phyloP scores from a whole-genome alignment of 2,113 vertebrate species.

The Columba janthina region DNA sequence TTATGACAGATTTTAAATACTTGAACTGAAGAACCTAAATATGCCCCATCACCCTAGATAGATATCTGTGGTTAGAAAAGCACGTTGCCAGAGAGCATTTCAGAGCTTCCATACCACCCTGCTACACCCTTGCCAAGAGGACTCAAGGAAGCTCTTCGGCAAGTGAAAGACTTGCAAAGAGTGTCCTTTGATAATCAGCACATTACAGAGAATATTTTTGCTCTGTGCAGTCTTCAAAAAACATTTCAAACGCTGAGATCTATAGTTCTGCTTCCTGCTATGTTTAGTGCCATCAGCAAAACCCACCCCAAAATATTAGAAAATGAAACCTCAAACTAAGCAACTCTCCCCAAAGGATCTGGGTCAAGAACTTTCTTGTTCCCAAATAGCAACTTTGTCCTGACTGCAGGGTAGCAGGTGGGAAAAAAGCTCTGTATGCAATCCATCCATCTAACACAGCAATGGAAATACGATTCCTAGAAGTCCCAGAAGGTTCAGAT shows the following conservation, averaged over 20 bases:
- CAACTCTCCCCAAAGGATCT: neutral
- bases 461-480: neutral
- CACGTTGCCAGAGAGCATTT: neutral
- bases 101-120: neutral
- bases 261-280: neutral
- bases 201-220: neutral
- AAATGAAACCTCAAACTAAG: neutral
- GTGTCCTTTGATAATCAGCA: neutral
- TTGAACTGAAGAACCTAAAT: neutral
- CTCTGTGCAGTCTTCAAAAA: neutral
- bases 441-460: neutral
- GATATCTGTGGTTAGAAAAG: neutral
- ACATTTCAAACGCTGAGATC: neutral
- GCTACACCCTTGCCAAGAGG: neutral
- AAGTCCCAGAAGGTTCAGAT: neutral
- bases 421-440: neutral
- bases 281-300: neutral
- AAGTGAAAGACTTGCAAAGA: neutral
- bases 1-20: neutral
- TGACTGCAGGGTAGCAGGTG: neutral
- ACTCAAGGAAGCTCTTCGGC: neutral
- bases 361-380: neutral
- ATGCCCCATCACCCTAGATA: neutral
- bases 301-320: neutral
- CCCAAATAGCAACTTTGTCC: neutral